These are phyloP conservation scores for Noctilio leporinus DNA, from an alignment of 2,113 vertebrate genomes.

Conservation along the genomic window DNA sequence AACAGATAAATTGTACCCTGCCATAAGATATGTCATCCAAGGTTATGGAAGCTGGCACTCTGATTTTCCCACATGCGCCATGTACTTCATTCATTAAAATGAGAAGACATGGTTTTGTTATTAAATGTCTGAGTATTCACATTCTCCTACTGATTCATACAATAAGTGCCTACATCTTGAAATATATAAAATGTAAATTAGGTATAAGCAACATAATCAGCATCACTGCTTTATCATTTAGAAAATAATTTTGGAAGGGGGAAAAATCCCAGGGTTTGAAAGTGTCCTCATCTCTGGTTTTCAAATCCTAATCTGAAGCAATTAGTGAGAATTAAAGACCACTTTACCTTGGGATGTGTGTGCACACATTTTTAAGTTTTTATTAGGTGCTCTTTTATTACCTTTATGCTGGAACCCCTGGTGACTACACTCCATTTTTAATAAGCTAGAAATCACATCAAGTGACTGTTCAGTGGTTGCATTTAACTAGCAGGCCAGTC, in stretches of 20 bases:
- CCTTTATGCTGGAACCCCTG: conserved; percentile 22
- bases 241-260: not conserved
- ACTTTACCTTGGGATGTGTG: not conserved
- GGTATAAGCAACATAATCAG: conserved; percentile 12
- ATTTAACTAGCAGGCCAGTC: conserved; percentile 49
- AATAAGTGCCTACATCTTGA: conserved; percentile 37
- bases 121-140: conserved; percentile 50
- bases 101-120: conserved; percentile 13
- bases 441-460: conserved; percentile 54
- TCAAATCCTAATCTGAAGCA: conserved; percentile 26
- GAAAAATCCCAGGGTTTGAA: not conserved
- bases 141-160: conserved; percentile 30
- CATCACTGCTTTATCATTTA: conserved; percentile 44
- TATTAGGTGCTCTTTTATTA: conserved; percentile 49
- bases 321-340: conserved; percentile 43
- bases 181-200: conserved; percentile 40
- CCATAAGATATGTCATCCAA: conserved; percentile 60
- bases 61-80: conserved; percentile 60
- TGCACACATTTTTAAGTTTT: conserved; percentile 31
- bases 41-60: conserved; percentile 52
- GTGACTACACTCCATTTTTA: conserved; percentile 46
- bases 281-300: conserved; percentile 13
- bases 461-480: conserved; percentile 52
- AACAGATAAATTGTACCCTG: conserved; percentile 66
- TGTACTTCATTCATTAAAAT: conserved; percentile 67